Base-by-base conservation (phyloP, 2,113 vertebrate genomes). In the Ceuthmochares aereus region DNA sequence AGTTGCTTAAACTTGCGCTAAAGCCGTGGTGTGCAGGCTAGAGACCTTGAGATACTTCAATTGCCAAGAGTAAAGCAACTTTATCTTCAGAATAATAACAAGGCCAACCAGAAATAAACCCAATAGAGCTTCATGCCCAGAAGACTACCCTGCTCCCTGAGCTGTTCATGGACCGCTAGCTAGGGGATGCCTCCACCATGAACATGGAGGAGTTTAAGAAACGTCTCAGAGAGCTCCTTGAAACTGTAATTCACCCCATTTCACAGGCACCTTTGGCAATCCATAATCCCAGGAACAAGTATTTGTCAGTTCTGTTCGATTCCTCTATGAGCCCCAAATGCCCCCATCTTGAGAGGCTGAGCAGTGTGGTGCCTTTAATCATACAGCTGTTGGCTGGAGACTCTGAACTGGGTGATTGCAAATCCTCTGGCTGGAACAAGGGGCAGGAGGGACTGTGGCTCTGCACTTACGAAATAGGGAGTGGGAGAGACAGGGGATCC, bases 401-500 rank as follows among this genome's bases (percentile, higher is more conserved):
- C 27, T 81, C 58, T 19, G 27, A 52, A 34, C 3, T 1, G 21
- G 2, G 2, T 37, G 62, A 47, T 12, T 43, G 49, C 52, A 76
- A 42, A 63, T 82, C 47, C 22, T 21, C 43, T 32, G 29, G 19
- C 52, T 51, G 32, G 40, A 60, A 40, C 45, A 66, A 64, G 23
- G 26, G 29, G 22, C 60, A 59, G 34, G 21, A 78, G 21, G 14
- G 12, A 75, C 22, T 0, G 2, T 14, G 7, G 52, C 19, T 75
- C 52, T 70, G 60, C 36, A 81, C 30, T 30, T 21, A 0, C 0
- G 14, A 58, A 27, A 20, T 26, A 0, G 0, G 6, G 47, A 45
- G 19, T 16, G 14, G 62, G 49, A 29, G 34, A 68, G 27, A 37
- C 40, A 17, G 45, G 70, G 25, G 32, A 59, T 73, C 14, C 7